A percentile compares a stretch with the other conserved stretches of the same genome.
These are phyloP conservation scores for Noctilio leporinus DNA, from an alignment of 2,113 vertebrate genomes.

Conservation along the genomic window DNA sequence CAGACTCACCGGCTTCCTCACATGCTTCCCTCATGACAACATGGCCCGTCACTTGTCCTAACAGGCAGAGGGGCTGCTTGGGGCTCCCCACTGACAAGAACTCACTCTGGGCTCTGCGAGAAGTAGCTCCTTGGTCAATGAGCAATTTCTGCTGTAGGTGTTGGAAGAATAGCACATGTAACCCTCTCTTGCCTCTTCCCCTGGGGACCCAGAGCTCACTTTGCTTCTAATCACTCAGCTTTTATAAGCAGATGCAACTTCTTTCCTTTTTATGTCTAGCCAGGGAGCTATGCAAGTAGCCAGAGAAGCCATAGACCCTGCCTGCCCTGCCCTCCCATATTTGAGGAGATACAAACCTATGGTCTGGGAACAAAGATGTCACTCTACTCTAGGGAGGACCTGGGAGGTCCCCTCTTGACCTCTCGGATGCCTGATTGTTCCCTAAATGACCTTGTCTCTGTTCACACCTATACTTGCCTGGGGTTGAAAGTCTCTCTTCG, in stretches of 20 bases:
- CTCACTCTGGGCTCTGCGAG: not conserved
- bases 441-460: not conserved
- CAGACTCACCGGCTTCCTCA: not conserved
- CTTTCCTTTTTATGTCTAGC: not conserved
- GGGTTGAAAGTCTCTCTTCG: not conserved
- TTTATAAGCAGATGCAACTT: not conserved
- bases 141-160: not conserved
- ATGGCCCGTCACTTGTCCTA: not conserved
- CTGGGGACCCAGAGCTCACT: not conserved
- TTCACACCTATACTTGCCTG: not conserved
- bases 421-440: not conserved
- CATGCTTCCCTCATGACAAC: too few species aligned
- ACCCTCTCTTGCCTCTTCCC: not conserved
- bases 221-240: not conserved
- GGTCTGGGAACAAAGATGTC: not conserved
- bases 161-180: not conserved
- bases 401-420: not conserved
- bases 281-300: not conserved
- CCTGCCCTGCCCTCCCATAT: not conserved
- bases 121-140: not conserved
- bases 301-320: not conserved
- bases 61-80: not conserved
- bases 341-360: not conserved
- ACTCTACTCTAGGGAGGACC: not conserved
- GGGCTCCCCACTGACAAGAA: not conserved